phyloP scores from a whole-genome alignment of 2,797 vertebrate genomes.

The Chaenodraco wilsoni region DNA sequence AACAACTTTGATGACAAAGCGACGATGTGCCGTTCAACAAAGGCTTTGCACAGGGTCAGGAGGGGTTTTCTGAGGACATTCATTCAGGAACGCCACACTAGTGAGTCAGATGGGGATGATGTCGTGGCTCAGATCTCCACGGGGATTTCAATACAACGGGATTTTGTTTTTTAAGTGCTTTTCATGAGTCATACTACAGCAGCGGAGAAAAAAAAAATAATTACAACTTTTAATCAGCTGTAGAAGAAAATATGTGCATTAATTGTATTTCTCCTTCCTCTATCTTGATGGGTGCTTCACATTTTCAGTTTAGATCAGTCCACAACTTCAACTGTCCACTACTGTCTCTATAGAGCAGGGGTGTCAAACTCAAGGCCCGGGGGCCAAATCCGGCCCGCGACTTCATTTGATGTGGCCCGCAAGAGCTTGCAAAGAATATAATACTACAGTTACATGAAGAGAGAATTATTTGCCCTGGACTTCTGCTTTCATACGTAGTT shows the following conservation, averaged over 20 bases:
- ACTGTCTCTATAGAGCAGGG: no score
- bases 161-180: conserved; percentile 14
- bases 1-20: conserved; percentile 47
- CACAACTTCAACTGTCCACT: neutral
- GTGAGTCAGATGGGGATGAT: conserved; percentile 17
- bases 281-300: no score
- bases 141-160: conserved; percentile 19
- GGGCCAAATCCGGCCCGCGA: no score
- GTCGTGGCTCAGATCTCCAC: conserved; percentile 28
- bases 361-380: no score
- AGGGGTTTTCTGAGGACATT: conserved; percentile 21
- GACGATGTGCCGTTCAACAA: conserved; percentile 21
- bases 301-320: neutral
- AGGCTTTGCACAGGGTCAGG: conserved; percentile 20
- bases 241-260: neutral
- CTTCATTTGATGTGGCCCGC: no score
- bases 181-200: neutral
- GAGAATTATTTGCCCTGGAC: no score
- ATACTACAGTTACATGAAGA: no score
- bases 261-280: no score
- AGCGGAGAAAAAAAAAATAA: neutral
- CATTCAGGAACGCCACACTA: conserved; percentile 25
- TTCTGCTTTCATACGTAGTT: no score
- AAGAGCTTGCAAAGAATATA: no score
- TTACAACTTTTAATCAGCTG: neutral